Conservation (phyloP, 2,113 vertebrate species). For the Gambusia affinis region DNA sequence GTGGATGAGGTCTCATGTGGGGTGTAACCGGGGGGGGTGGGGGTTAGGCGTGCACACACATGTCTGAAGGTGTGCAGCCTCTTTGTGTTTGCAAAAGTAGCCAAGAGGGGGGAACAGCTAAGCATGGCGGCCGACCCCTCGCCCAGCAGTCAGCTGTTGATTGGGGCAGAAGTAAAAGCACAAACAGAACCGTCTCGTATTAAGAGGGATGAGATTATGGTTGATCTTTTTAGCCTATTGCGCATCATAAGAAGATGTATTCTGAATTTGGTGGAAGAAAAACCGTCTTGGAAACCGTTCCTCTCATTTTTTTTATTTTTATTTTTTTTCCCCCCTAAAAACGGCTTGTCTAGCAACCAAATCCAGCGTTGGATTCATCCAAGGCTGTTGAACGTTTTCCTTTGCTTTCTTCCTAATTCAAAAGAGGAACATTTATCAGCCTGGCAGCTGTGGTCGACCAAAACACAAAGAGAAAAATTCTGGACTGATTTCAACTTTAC, state of each 20-base stretch:
- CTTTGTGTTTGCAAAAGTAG: conserved; percentile 64
- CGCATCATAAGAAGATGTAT: not conserved
- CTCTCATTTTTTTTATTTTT: not conserved
- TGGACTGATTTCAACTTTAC: not conserved
- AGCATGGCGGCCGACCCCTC: conserved; percentile 48
- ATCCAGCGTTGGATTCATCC: not conserved
- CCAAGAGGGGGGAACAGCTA: conserved; percentile 47
- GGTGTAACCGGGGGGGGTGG: conserved; percentile 39
- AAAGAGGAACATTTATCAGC: not conserved
- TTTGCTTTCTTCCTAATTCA: not conserved
- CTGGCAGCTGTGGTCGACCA: not conserved
- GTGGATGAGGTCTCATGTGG: conserved; percentile 66
- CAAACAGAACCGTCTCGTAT: conserved; percentile 19
- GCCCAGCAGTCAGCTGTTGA: conserved; percentile 64
- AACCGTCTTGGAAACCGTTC: not conserved
- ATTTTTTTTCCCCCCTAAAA: not conserved
- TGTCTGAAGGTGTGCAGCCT: conserved; percentile 54
- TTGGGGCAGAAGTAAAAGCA: conserved; percentile 30
- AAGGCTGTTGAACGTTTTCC: conserved; percentile 13
- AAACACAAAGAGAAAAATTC: not conserved
- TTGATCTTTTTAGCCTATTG: conserved; percentile 42
- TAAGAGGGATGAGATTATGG: conserved; percentile 40
- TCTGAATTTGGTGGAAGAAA: not conserved
- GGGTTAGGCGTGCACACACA: conserved; percentile 46
- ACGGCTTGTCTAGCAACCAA: not conserved